phyloP scores from a whole-genome alignment of 2,113 vertebrate genomes.

The Phalacrocorax pelagicus region DNA sequence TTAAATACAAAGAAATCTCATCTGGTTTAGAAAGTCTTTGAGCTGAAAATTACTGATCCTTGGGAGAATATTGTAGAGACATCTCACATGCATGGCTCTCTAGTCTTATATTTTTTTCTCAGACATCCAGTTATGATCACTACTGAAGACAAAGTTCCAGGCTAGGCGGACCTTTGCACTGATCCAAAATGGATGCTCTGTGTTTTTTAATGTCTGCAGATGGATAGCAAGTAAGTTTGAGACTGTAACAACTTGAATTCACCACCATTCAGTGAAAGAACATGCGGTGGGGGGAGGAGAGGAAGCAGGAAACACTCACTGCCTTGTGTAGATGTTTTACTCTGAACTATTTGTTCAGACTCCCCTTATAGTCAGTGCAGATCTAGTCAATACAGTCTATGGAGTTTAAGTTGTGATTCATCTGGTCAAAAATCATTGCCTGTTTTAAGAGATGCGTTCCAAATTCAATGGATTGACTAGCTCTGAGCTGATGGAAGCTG shows the following conservation, averaged over 20 bases:
- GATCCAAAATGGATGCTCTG: background rate
- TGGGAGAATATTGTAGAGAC: background rate
- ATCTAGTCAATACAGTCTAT: background rate
- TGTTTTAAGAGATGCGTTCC: constrained; percentile 15
- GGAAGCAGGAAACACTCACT: background rate
- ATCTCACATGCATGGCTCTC: background rate
- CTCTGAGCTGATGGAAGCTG: background rate
- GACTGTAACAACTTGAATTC: background rate
- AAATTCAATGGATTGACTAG: background rate
- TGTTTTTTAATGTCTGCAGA: background rate
- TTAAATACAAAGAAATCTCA: background rate
- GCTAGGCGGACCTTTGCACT: background rate
- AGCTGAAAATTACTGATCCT: background rate
- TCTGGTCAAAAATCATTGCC: constrained; percentile 4
- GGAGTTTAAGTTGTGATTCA: background rate
- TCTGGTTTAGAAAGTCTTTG: background rate
- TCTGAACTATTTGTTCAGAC: background rate
- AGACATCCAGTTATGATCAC: background rate
- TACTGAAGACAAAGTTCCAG: background rate
- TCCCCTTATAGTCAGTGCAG: background rate
- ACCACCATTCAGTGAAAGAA: background rate
- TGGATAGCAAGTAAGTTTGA: background rate
- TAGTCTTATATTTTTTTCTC: background rate
- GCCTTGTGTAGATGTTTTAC: background rate
- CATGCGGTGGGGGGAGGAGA: fast-evolving